Percentiles rank a stretch among this genome's conserved stretches.
These are phyloP conservation scores for Micropoecilia bifurca DNA, from an alignment of 2,797 vertebrate species.

Conservation along the genomic window DNA sequence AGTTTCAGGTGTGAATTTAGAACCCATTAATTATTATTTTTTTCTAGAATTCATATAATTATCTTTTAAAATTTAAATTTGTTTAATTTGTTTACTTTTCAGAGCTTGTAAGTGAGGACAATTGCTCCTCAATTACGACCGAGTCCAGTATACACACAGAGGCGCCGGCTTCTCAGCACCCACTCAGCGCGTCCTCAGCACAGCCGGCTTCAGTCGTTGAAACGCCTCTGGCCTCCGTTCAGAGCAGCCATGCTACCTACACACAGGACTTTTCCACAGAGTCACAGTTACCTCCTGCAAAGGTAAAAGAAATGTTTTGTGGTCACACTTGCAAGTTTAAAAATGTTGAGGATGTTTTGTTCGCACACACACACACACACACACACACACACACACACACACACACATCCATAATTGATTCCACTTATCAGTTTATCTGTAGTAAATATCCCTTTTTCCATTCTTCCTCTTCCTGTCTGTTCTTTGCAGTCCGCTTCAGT, in stretches of 20 bases:
- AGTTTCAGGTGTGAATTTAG: background rate
- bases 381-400: conserved; percentile 22
- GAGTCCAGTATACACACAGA: conserved; percentile 85
- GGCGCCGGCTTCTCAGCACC: conserved; percentile 78
- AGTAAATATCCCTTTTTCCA: conserved; percentile 30
- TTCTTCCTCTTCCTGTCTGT: conserved; percentile 43
- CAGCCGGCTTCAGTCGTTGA: conserved; percentile 71
- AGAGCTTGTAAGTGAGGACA: conserved; percentile 84
- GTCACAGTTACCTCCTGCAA: conserved; percentile 73
- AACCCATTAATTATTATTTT: background rate
- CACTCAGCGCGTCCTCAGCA: conserved; percentile 71
- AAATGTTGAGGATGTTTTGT: background rate
- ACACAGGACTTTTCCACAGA: conserved; percentile 84
- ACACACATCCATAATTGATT: conserved; percentile 33
- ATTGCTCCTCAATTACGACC: conserved; percentile 71
- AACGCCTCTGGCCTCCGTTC: conserved; percentile 59
- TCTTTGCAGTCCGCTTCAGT: conserved; percentile 81
- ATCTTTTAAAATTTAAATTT: background rate
- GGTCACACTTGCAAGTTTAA: background rate
- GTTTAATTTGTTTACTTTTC: conserved; percentile 26
- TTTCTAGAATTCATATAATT: background rate
- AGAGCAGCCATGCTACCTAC: conserved; percentile 75
- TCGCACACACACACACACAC: conserved; percentile 21
- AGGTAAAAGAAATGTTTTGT: conserved; percentile 67
- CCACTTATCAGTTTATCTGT: conserved; percentile 19